Evolutionary conservation across 1,140 invertebrate genomes (phyloP), one percentile per base, ranked within the genome.

Genomic region (Temnothorax curvispinosus): DNA sequence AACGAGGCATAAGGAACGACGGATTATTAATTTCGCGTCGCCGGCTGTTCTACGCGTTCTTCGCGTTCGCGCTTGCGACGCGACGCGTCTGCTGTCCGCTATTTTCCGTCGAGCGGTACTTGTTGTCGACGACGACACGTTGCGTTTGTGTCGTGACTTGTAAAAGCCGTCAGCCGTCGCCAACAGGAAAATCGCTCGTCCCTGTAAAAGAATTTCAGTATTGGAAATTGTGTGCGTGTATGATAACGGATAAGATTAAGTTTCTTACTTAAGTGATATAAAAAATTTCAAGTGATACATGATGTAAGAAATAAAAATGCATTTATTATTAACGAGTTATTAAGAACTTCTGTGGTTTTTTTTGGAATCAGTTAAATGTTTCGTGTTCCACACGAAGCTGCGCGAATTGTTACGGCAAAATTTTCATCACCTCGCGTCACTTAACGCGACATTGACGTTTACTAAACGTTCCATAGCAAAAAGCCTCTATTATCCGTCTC

Each of bases 21-120:
- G 90, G 88, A 92, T 92, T 91, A 92, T 92, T 91, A 92, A 92
- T 92, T 90, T 92, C 77, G 69, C 84, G 81, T 87, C 71, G 77
- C 58, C 64, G 80, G 77, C 85, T 58, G 67, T 27, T 71, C 62
- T 64, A 64, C 9, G 72, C 58, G 38, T 27, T 27, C 27, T 27
- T 27, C 27, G 27, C 27, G 27, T 27, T 27, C 27, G 27, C 27
- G 27, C 21, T n/a, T 7, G 21, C 56, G 69, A 52, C 47, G 69
- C 47, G 69, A 35, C 41, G 41, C 65, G 32, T 72, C n/a, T 21
- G 56, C 52, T 27, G 15, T 75, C n/a, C 72, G 35, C 76, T 35
- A 64, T 38, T 58, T 75, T 76, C n/a, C 74, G 21, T 58, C 54
- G 13, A 15, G 75, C 38, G 75, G 8, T 47, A 64, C 18, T 65